Evolutionary conservation across 2,888 invertebrate species (phyloP).

Genomic region (Liodrosophila aerea): DNA sequence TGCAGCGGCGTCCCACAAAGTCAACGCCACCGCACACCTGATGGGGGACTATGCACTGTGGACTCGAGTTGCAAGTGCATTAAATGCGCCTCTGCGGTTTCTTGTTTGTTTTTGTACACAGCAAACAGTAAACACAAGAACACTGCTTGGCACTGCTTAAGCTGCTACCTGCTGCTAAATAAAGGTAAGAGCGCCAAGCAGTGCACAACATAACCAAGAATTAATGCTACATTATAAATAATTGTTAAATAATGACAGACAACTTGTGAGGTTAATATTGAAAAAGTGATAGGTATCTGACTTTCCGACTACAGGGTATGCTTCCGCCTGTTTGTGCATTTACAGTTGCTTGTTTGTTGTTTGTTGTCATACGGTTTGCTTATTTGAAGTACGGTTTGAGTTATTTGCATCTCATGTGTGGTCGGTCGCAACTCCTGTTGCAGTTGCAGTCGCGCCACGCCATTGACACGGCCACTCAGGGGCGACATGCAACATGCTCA

Average conservation of each 20-base stretch:
- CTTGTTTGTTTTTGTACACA: too few relatives aligned
- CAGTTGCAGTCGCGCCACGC: conserved; percentile 9
- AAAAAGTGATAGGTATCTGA: too few relatives aligned
- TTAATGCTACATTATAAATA: too few relatives aligned
- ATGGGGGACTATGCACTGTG: conserved; percentile 32
- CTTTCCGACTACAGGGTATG: not conserved
- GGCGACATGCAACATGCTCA: conserved; percentile 53
- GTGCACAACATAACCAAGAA: not conserved
- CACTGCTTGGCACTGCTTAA: too few relatives aligned
- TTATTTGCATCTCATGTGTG: conserved; percentile 59
- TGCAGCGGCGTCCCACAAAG: conserved; percentile 47
- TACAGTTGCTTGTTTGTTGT: conserved; percentile 10
- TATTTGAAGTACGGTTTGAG: conserved; percentile 67
- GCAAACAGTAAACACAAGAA: too few relatives aligned
- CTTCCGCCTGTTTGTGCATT: not conserved
- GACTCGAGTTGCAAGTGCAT: conserved; percentile 43
- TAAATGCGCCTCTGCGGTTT: conserved; percentile 29
- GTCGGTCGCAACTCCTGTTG: conserved; percentile 32
- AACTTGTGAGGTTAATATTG: too few relatives aligned
- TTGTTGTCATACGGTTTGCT: conserved; percentile 55
- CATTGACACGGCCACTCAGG: conserved; percentile 35
- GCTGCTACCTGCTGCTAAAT: not conserved
- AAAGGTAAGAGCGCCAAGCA: not conserved
- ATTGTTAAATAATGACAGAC: too few relatives aligned
- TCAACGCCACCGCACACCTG: conserved; percentile 77